These are phyloP conservation scores for Gymnoscelis rufifasciata DNA, from an alignment of 2,888 invertebrate species.

Conservation along the genomic window DNA sequence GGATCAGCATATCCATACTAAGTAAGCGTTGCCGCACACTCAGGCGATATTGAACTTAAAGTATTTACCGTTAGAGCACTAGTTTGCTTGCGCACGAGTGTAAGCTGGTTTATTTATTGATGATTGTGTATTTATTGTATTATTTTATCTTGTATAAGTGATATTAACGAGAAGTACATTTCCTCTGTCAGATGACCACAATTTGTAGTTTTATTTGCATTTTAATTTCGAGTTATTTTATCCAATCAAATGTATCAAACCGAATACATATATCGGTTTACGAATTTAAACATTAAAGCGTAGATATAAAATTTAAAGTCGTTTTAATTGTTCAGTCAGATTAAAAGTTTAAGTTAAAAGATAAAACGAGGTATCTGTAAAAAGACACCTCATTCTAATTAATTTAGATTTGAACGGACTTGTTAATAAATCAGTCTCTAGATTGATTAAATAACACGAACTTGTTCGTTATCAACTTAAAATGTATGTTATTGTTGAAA, in stretches of 20 bases:
- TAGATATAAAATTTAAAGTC: background rate
- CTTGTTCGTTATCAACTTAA: too few relatives aligned
- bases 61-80: constrained; percentile 24
- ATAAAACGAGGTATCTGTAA: too few relatives aligned
- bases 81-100: constrained; percentile 18
- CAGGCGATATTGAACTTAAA: constrained; percentile 6
- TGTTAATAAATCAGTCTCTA: too few relatives aligned
- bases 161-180: constrained; percentile 37
- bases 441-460: too few relatives aligned
- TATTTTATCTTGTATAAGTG: constrained; percentile 63
- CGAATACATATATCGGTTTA: background rate
- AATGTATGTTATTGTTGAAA: too few relatives aligned
- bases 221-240: constrained; percentile 7
- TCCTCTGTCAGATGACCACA: constrained; percentile 31
- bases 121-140: constrained; percentile 49
- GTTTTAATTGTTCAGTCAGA: background rate
- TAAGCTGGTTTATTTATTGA: constrained; percentile 28
- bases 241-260: constrained; percentile 11
- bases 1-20: constrained; percentile 5
- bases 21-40: background rate
- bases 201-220: constrained; percentile 38
- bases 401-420: too few relatives aligned
- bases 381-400: too few relatives aligned
- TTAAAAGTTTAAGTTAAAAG: too few relatives aligned
- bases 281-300: constrained; percentile 17